Conservation (phyloP, 2,888 invertebrate species). For the Idaea dimidiata region DNA sequence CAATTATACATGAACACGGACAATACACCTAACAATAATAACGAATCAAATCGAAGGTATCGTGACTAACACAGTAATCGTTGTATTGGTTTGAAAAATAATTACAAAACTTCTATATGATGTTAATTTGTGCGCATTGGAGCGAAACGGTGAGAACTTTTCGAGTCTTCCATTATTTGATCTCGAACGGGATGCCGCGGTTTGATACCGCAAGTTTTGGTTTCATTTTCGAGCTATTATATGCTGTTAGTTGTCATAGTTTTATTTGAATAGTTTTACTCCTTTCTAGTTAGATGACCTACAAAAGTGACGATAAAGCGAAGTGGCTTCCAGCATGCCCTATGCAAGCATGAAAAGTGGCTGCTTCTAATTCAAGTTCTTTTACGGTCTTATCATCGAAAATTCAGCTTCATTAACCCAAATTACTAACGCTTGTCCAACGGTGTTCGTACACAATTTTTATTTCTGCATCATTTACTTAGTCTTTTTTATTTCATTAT, state of each 20-base stretch:
- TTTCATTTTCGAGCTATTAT: constrained; percentile 33
- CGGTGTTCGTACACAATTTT: not conserved
- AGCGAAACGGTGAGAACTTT: constrained; percentile 77
- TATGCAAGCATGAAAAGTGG: not conserved
- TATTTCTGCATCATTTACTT: not conserved
- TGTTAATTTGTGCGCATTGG: constrained; percentile 62
- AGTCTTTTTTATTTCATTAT: constrained; percentile 4
- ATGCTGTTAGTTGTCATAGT: not conserved
- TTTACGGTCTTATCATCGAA: not conserved
- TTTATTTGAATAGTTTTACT: not conserved
- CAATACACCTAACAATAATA: constrained; percentile 40
- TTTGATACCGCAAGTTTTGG: constrained; percentile 51
- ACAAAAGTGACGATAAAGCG: not conserved
- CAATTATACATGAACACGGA: constrained; percentile 42
- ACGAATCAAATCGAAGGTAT: constrained; percentile 56
- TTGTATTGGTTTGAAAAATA: constrained; percentile 76
- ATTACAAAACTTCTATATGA: constrained; percentile 65
- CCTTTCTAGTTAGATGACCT: not conserved
- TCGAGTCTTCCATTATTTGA: constrained; percentile 69
- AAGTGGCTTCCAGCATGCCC: not conserved
- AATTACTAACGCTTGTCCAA: not conserved
- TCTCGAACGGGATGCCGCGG: constrained; percentile 63
- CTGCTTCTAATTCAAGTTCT: not conserved
- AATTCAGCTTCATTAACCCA: not conserved
- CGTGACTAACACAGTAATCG: constrained; percentile 74